A percentile compares a stretch with the other conserved stretches of the same genome.
Evolutionary conservation across 2,797 vertebrate genomes (phyloP).

Genomic region (Octomys mimax): DNA sequence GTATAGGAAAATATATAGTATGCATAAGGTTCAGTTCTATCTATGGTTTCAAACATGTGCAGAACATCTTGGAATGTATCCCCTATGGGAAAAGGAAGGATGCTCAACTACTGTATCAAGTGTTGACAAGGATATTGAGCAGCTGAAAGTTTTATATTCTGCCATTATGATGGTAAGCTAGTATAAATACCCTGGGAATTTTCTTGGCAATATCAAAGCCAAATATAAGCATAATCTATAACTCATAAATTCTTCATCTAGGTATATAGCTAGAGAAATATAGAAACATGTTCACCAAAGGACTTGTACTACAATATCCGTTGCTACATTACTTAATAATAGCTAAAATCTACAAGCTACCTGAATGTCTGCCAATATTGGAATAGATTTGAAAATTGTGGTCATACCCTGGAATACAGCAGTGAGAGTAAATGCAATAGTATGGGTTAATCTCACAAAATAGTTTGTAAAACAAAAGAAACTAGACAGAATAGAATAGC

Average conservation of each 20-base stretch:
- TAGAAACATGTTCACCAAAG: conserved; percentile 23
- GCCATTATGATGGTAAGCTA: not conserved
- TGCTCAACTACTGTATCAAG: not conserved
- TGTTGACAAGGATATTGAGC: not conserved
- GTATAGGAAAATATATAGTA: not conserved
- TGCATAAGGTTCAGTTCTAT: not conserved
- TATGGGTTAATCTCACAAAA: conserved; percentile 7
- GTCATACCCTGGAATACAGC: not conserved
- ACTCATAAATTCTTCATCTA: not conserved
- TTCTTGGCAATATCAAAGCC: not conserved
- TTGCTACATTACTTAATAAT: conserved; percentile 7
- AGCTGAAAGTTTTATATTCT: not conserved
- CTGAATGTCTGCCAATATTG: not conserved
- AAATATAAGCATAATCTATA: conserved; percentile 37
- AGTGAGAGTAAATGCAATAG: not conserved
- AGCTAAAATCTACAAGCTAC: conserved; percentile 47
- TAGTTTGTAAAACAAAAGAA: not conserved
- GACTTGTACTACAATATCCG: not conserved
- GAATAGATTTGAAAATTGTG: not conserved
- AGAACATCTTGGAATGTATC: not conserved
- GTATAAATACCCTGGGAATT: conserved; percentile 6
- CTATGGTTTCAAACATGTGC: not conserved
- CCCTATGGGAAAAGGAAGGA: not conserved
- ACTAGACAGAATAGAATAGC: not conserved
- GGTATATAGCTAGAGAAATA: conserved; percentile 24